A percentile compares a stretch with the other conserved stretches of the same genome.
These are phyloP conservation scores for Aporrectodea caliginosa DNA, from an alignment of 1,140 invertebrate genomes.

Conservation along the genomic window DNA sequence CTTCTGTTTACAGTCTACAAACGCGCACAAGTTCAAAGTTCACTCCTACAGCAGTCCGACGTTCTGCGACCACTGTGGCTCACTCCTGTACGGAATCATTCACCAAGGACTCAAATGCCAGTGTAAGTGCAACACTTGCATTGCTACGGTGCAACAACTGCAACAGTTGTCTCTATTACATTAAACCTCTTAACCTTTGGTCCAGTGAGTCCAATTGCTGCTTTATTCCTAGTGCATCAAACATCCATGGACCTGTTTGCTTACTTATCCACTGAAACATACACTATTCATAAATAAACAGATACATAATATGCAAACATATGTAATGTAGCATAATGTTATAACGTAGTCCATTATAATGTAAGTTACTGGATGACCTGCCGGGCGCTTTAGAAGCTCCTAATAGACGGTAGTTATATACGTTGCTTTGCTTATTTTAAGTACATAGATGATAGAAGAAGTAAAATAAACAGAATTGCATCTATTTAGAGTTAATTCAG, in stretches of 20 bases:
- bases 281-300: too few species aligned
- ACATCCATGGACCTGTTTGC: background rate
- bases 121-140: slow-evolving; percentile 64
- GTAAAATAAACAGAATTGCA: too few species aligned
- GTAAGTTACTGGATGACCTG: too few species aligned
- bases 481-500: too few species aligned
- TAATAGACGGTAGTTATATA: too few species aligned
- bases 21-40: slow-evolving; percentile 85
- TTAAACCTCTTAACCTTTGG: background rate
- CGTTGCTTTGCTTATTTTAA: too few species aligned
- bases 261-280: too few species aligned
- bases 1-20: slow-evolving; percentile 35
- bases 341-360: too few species aligned
- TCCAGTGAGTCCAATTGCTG: background rate
- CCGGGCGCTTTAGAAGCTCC: too few species aligned
- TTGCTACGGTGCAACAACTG: background rate
- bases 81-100: slow-evolving; percentile 85
- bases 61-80: slow-evolving; percentile 99
- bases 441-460: too few species aligned
- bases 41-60: slow-evolving; percentile 96
- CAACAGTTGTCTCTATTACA: background rate
- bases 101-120: slow-evolving; percentile 93
- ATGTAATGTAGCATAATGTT: too few species aligned
- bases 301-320: too few species aligned
- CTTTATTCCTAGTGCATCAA: background rate